Conservation (phyloP, 1,140 invertebrate species). For the Colletes gigas region DNA sequence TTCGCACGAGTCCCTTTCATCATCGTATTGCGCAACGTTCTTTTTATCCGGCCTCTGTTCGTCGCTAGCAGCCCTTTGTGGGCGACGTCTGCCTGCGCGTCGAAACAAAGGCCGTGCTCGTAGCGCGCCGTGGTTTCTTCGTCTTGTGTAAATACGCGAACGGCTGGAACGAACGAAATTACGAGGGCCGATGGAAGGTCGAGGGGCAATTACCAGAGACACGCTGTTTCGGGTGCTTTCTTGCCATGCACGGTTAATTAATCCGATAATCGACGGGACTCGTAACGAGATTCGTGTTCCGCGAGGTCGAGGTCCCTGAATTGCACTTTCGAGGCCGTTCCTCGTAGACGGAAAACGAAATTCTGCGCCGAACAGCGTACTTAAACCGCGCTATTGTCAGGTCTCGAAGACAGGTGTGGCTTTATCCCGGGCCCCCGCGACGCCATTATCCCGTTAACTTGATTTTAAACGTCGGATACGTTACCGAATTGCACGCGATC, state of each 20-base stretch:
- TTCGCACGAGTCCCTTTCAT: constrained; percentile 45
- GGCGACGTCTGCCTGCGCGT: not conserved
- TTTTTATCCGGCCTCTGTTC: not conserved
- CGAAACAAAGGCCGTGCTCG: constrained; percentile 1
- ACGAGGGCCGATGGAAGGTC: not conserved
- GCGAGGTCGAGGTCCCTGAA: not conserved
- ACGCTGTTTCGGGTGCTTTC: not conserved
- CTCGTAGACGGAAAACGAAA: not conserved
- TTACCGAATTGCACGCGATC: no score
- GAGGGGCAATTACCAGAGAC: not conserved
- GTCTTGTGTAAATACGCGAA: not conserved
- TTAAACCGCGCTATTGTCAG: no score
- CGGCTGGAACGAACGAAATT: constrained; percentile 4
- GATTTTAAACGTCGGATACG: no score
- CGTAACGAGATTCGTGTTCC: not conserved
- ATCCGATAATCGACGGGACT: not conserved
- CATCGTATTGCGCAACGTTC: constrained; percentile 41
- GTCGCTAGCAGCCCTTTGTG: constrained; percentile 7
- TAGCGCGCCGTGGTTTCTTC: not conserved
- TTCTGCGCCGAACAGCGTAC: not conserved
- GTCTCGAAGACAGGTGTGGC: no score
- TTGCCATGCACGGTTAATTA: not conserved
- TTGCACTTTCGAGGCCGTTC: not conserved
- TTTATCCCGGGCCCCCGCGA: no score
- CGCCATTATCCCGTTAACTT: no score